Conservation (phyloP, 2,888 invertebrate species). For the Hoplodrina ambigua region DNA sequence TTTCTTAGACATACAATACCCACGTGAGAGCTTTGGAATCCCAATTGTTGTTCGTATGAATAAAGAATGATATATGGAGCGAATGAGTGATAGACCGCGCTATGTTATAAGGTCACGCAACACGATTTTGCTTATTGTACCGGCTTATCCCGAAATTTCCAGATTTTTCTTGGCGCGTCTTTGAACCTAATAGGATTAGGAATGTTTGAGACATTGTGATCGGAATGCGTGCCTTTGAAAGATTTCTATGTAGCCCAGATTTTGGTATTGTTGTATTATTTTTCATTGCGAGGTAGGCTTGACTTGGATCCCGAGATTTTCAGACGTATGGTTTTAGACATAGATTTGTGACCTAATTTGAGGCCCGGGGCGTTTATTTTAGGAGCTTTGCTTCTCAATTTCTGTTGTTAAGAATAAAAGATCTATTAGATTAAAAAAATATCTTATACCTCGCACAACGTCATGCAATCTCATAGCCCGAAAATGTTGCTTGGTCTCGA, state of each 20-base stretch:
- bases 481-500: too few species aligned
- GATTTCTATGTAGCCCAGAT: neutral
- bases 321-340: neutral
- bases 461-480: too few species aligned
- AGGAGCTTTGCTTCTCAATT: neutral
- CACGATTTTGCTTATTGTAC: neutral
- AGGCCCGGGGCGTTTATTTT: neutral
- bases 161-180: constrained; percentile 2
- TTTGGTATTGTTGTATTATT: too few species aligned
- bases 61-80: constrained; percentile 13
- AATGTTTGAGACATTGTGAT: constrained; percentile 9
- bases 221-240: constrained; percentile 8
- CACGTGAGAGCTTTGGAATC: neutral
- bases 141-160: neutral
- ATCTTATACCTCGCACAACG: too few species aligned
- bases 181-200: neutral
- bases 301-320: neutral
- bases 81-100: constrained; percentile 8
- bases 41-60: neutral
- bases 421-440: neutral
- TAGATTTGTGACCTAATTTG: constrained; percentile 6
- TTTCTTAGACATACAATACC: neutral
- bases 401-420: neutral
- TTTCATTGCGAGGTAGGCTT: neutral
- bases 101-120: constrained; percentile 1